Evolutionary conservation across 2,797 vertebrate genomes (phyloP), one percentile per base, ranked within the genome.

Genomic region (Gephyroberyx darwinii): DNA sequence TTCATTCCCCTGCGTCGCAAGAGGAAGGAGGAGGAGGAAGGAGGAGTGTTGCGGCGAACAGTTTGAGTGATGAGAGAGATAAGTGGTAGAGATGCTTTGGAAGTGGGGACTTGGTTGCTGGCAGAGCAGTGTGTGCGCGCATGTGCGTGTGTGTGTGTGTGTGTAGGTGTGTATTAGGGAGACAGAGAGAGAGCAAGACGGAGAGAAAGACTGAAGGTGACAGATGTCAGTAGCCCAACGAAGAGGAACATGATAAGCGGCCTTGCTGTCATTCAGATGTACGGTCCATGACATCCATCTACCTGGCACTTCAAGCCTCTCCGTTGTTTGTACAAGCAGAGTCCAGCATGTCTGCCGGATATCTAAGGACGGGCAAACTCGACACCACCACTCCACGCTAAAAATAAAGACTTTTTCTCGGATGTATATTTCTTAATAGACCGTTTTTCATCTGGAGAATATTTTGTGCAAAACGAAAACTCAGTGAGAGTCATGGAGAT

Each of bases 61-160:
- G 66, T 85, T 87, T 92, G 92, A 92, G 87, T 88, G 90, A 93
- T 92, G 91, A 92, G 85, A 81, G 86, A 81, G 89, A 84, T 91
- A 93, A 93, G 90, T 88, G 89, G 84, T 80, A 74, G 86, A 82
- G 91, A 92, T 91, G 90, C 85, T 89, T 88, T 75, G 81, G 86
- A 91, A 86, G 88, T 67, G 86, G 82, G 83, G 77, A 88, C 83
- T 86, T 33, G 8, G 67, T 20, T 26, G 47, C 63, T 20, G 7
- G 83, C 65, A 65, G 77, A 82, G 55, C 60, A 68, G 71, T 60
- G 83, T 7, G n/a, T 77, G 73, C 31, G 3, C 63, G 39, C 60
- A 68, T 69, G 80, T 5, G 74, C 17, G 81, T 53, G 33, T 48
- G 7, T 19, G 17, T 20, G 20, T 33, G 59, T 41, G 12, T 39